Evolutionary conservation across 2,797 vertebrate species (phyloP), one percentile per base, ranked within the genome.

Genomic region (Spheniscus humboldti): DNA sequence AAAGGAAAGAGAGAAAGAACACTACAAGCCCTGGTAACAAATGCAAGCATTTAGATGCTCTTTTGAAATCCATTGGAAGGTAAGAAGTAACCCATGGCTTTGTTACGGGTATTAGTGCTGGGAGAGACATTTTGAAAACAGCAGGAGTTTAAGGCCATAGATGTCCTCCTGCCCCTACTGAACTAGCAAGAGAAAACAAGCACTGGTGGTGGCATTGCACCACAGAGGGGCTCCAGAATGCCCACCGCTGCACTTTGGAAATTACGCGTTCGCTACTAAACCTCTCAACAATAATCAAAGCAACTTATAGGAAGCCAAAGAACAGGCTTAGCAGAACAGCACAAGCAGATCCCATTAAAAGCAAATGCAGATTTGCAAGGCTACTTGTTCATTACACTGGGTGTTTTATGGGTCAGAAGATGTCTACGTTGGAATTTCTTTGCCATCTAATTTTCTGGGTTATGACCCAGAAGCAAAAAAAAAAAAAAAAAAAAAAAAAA

Each of bases 401-500:
- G 22, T 79, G 41, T 23, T 85, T 88, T 77, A 79, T 52, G 25
- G 39, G 31, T 39, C n/a, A 75, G 56, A 73, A 60, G 28, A 75
- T 33, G 39, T 28, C 63, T 76, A 37, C 1, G 0, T 4, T 63
- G 45, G 59, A 72, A 59, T 82, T 88, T 43, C 35, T 88, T 86
- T 75, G 68, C 68, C 67, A 55, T 48, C 17, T 63, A 14, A 73
- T 81, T 91, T 91, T 86, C 78, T 79, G 75, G 30, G 35, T 37
- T 84, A 64, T 53, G 69, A 31, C 81, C 45, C 78, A 93, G 66
- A 91, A 93, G 78, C 66, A 90, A 94, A 57, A 43, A 94, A 91
- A 57, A 57, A 94, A 91, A 57, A 43, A 94, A 91, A 39, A 39
- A 39, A 35, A 57, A 43, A 94, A 91, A 35, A 35, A 57, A 43